Percentiles rank a stretch among this genome's conserved stretches.
phyloP scores from a whole-genome alignment of 1,140 invertebrate genomes.

The Phenacoccus solenopsis region DNA sequence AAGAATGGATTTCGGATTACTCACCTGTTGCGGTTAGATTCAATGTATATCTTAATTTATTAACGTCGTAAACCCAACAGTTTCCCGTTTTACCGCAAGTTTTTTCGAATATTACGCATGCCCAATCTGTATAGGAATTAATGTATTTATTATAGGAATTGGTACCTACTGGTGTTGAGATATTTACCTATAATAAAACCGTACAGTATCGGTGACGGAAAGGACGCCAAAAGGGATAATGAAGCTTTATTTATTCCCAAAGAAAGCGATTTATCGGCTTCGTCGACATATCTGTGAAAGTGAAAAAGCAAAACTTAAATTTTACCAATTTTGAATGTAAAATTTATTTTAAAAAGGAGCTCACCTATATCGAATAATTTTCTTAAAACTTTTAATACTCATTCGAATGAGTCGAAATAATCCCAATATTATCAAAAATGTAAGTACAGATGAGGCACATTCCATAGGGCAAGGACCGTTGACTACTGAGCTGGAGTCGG shows the following conservation, averaged over 20 bases:
- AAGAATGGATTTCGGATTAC: not conserved
- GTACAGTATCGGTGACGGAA: conserved; percentile 52
- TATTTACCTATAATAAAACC: conserved; percentile 44
- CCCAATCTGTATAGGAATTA: conserved; percentile 36
- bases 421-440: conserved; percentile 27
- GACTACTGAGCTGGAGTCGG: conserved; percentile 20
- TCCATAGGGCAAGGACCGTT: conserved; percentile 28
- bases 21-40: conserved; percentile 43
- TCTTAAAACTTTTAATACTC: conserved; percentile 28
- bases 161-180: too few relatives aligned
- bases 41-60: conserved; percentile 42
- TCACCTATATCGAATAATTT: conserved; percentile 30
- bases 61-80: conserved; percentile 48
- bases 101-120: conserved; percentile 49
- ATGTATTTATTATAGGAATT: too few relatives aligned
- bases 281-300: conserved; percentile 41
- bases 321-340: not conserved
- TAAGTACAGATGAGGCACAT: conserved; percentile 25
- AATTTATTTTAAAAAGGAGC: not conserved
- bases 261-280: conserved; percentile 48
- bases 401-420: conserved; percentile 27
- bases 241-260: conserved; percentile 47
- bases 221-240: conserved; percentile 48
- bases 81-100: conserved; percentile 46
- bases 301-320: not conserved